Conservation (phyloP, 2,797 vertebrate species). For the Acanthornis magna region DNA sequence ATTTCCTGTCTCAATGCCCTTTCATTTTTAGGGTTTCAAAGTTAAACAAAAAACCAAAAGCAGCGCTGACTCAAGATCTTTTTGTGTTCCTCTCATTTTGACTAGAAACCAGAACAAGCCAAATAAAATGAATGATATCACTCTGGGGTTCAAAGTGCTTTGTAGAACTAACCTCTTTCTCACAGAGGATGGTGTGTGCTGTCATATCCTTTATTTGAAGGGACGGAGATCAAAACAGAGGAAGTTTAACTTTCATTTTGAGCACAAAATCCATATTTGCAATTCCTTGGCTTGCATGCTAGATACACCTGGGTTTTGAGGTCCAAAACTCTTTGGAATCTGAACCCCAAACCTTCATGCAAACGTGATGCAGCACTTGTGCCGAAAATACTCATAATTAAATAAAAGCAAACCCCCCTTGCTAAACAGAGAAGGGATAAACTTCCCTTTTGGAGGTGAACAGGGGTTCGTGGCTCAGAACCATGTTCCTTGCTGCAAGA, state of each 20-base stretch:
- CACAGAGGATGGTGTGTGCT: neutral
- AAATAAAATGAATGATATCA: slow-evolving; percentile 15
- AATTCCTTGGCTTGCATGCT: neutral
- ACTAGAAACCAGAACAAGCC: neutral
- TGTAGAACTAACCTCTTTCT: neutral
- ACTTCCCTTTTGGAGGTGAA: neutral
- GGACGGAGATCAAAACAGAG: neutral
- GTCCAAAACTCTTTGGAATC: neutral
- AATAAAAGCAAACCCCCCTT: neutral
- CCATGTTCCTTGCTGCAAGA: neutral
- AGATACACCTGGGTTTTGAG: neutral
- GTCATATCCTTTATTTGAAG: neutral
- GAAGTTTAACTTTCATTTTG: neutral
- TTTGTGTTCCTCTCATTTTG: neutral
- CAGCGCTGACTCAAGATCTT: neutral
- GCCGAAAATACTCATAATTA: neutral
- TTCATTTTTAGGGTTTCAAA: neutral
- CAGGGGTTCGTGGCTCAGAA: neutral
- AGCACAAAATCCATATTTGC: neutral
- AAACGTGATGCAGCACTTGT: neutral
- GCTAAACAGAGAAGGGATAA: neutral
- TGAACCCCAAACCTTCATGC: neutral
- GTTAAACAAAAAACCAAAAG: neutral
- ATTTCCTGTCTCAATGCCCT: neutral
- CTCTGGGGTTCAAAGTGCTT: neutral